phyloP scores from a whole-genome alignment of 2,888 invertebrate species.

The Parapristionchus giblindavisi region DNA sequence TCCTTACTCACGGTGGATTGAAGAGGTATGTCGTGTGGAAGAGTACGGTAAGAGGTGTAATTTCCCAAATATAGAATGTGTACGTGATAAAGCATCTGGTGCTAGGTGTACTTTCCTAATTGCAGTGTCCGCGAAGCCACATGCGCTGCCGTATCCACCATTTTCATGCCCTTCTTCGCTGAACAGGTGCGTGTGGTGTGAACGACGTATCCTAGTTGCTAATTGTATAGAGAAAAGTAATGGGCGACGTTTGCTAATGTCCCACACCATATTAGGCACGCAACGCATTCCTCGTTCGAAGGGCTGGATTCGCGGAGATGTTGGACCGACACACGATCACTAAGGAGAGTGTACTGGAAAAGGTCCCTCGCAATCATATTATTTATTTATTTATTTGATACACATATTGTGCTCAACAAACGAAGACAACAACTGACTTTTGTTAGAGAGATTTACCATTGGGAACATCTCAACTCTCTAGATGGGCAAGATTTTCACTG shows the following conservation, averaged over 20 bases:
- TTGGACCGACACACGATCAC: conserved; percentile 25
- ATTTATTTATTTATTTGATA: no score
- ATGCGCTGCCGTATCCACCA: conserved; percentile 38
- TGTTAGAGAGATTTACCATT: no score
- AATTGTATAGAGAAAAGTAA: background rate
- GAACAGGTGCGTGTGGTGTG: conserved; percentile 40
- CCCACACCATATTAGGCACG: conserved; percentile 11
- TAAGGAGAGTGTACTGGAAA: background rate
- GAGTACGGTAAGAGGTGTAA: background rate
- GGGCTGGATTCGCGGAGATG: conserved; percentile 30
- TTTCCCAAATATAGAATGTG: no score
- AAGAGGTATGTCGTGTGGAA: conserved; percentile 44
- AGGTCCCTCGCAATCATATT: no score
- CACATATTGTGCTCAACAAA: no score
- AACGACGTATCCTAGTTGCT: conserved; percentile 15
- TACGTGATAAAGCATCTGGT: background rate
- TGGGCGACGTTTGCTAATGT: conserved; percentile 16
- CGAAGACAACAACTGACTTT: no score
- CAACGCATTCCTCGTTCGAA: conserved; percentile 21
- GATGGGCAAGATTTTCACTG: no score
- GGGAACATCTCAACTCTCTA: no score
- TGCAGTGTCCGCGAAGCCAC: conserved; percentile 39
- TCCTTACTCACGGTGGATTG: conserved; percentile 57
- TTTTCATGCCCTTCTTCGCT: conserved; percentile 43
- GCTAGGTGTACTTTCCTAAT: background rate